Percentiles rank a stretch among this genome's conserved stretches.
Conservation (phyloP, 2,113 vertebrate species). For the Andinoacara biseriatus region DNA sequence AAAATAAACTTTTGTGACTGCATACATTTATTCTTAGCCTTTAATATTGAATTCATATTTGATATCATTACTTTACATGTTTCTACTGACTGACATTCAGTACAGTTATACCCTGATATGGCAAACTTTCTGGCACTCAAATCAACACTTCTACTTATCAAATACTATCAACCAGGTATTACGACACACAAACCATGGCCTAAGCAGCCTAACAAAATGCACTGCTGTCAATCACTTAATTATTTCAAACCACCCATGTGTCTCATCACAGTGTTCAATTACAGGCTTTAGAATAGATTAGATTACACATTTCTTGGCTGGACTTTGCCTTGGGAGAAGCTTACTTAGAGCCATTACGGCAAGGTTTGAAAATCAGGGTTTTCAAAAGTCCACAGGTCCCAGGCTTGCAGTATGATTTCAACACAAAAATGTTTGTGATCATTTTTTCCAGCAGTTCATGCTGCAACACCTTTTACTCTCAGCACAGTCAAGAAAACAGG, state of each 20-base stretch:
- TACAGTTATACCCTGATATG: not conserved
- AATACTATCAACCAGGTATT: constrained; percentile 25
- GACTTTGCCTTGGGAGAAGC: constrained; percentile 19
- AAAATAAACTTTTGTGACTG: not conserved
- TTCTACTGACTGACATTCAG: not conserved
- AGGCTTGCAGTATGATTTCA: constrained; percentile 29
- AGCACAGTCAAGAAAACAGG: not conserved
- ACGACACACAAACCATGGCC: not conserved
- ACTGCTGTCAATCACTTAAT: constrained; percentile 22
- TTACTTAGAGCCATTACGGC: constrained; percentile 31
- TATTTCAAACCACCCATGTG: constrained; percentile 26
- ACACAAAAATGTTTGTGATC: not conserved
- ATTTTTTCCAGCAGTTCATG: not conserved
- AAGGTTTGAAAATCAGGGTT: constrained; percentile 19
- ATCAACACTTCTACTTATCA: not conserved
- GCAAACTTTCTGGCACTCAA: not conserved
- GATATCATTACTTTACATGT: not conserved
- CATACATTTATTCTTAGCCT: not conserved
- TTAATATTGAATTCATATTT: not conserved
- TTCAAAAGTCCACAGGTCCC: constrained; percentile 37
- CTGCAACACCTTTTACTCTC: not conserved
- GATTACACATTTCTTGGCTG: constrained; percentile 40
- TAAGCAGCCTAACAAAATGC: not conserved
- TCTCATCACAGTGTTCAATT: constrained; percentile 60
- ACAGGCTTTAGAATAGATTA: constrained; percentile 4